Percentiles rank a stretch among this genome's conserved stretches.
Evolutionary conservation across 2,113 vertebrate genomes (phyloP).

Genomic region (Vulpes lagopus): DNA sequence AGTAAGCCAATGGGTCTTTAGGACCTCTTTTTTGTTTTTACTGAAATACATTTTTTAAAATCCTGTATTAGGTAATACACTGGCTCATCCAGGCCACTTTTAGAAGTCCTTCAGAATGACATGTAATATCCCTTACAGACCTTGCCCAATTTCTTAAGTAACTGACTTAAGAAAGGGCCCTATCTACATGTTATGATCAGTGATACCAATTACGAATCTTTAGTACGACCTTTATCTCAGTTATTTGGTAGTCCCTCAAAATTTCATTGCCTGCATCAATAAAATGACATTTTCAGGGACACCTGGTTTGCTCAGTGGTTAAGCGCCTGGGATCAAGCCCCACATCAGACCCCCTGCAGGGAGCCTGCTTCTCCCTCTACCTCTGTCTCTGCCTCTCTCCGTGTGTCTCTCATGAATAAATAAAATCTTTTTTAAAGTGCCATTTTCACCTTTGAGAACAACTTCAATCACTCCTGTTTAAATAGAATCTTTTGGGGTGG

Average conservation of each 20-base stretch:
- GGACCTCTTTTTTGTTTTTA: background rate
- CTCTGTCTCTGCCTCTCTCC: too few species aligned
- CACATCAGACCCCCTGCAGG: too few species aligned
- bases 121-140: background rate
- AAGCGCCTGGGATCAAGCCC: too few species aligned
- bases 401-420: too few species aligned
- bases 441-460: slow-evolving; percentile 54
- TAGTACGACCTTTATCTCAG: background rate
- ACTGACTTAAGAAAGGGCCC: background rate
- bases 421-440: background rate
- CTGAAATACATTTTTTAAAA: background rate
- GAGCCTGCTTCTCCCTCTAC: too few species aligned
- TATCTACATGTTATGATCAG: slow-evolving; percentile 1
- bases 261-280: slow-evolving; percentile 59
- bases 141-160: slow-evolving; percentile 40
- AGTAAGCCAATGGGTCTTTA: background rate
- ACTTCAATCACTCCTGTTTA: slow-evolving; percentile 57
- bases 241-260: slow-evolving; percentile 37
- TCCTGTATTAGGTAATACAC: background rate
- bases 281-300: slow-evolving; percentile 31
- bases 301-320: too few species aligned
- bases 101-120: slow-evolving; percentile 42
- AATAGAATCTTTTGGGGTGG: slow-evolving; percentile 46
- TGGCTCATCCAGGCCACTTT: background rate
- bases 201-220: slow-evolving; percentile 21